These are phyloP conservation scores for Agonopterix arenella DNA, from an alignment of 2,888 invertebrate genomes.

Conservation along the genomic window DNA sequence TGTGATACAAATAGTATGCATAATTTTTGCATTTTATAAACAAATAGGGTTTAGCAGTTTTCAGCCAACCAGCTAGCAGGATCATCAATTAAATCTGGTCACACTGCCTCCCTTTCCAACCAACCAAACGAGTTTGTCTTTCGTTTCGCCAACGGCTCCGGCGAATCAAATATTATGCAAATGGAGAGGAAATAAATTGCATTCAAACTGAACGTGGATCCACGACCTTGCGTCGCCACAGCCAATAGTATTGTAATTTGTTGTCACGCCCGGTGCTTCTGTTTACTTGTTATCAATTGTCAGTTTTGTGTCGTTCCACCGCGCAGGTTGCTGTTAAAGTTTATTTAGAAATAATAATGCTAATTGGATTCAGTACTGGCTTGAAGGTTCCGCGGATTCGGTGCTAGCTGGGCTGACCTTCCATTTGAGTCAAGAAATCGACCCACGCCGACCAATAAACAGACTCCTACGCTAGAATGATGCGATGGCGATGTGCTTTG, in stretches of 20 bases:
- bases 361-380: conserved; percentile 24
- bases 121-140: conserved; percentile 21
- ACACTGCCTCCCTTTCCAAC: too few relatives aligned
- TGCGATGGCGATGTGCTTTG: conserved; percentile 32
- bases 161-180: conserved; percentile 35
- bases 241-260: conserved; percentile 36
- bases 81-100: too few relatives aligned
- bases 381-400: conserved; percentile 34
- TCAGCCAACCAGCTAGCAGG: too few relatives aligned
- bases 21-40: too few relatives aligned
- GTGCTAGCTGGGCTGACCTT: conserved; percentile 55
- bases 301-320: conserved; percentile 25
- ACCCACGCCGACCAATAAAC: conserved; percentile 65
- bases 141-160: conserved; percentile 38
- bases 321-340: conserved; percentile 32
- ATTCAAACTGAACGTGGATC: conserved; percentile 35
- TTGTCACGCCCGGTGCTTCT: conserved; percentile 53
- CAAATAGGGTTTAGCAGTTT: too few relatives aligned
- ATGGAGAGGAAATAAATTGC: conserved; percentile 40
- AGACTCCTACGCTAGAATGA: conserved; percentile 57
- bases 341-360: conserved; percentile 31
- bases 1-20: too few relatives aligned
- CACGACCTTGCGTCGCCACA: conserved; percentile 42
- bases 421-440: conserved; percentile 50
- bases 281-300: conserved; percentile 46